A percentile compares a stretch with the other conserved stretches of the same genome.
These are phyloP conservation scores for Drosophila bocqueti DNA, from an alignment of 1,140 invertebrate genomes.

Conservation along the genomic window DNA sequence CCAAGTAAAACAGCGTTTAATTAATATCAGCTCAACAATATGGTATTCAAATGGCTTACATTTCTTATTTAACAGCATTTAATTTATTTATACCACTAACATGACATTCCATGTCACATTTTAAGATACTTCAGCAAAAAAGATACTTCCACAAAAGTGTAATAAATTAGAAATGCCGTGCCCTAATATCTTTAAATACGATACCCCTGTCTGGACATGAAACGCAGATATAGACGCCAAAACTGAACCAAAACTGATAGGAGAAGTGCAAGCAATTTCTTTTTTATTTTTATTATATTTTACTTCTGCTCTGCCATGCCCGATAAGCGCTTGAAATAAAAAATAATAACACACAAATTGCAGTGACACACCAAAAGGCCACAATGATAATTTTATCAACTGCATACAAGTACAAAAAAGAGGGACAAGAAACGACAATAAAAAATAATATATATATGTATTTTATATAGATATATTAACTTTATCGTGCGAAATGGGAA, in stretches of 20 bases:
- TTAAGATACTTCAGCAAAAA: not conserved
- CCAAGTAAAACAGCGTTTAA: not conserved
- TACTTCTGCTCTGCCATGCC: conserved; percentile 41
- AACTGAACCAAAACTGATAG: conserved; percentile 36
- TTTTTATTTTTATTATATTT: conserved; percentile 39
- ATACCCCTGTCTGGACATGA: conserved; percentile 16
- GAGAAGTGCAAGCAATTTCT: conserved; percentile 72
- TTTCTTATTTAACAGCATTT: not conserved
- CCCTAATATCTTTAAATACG: conserved; percentile 4
- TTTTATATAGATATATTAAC: conserved; percentile 53
- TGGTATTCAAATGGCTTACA: not conserved
- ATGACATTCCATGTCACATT: not conserved
- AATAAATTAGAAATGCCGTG: not conserved
- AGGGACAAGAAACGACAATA: conserved; percentile 26
- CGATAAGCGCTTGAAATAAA: conserved; percentile 64
- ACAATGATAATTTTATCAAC: conserved; percentile 71
- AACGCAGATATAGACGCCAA: conserved; percentile 13
- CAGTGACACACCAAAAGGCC: conserved; percentile 43
- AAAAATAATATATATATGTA: conserved; percentile 28
- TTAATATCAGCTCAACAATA: not conserved
- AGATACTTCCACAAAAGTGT: not conserved
- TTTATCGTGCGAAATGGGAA: conserved; percentile 66
- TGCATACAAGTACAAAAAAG: conserved; percentile 14
- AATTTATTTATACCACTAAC: not conserved
- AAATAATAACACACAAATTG: conserved; percentile 44